Percentiles rank a stretch among this genome's conserved stretches.
These are phyloP conservation scores for Cephus sareptanus DNA, from an alignment of 2,888 invertebrate species.

Conservation along the genomic window DNA sequence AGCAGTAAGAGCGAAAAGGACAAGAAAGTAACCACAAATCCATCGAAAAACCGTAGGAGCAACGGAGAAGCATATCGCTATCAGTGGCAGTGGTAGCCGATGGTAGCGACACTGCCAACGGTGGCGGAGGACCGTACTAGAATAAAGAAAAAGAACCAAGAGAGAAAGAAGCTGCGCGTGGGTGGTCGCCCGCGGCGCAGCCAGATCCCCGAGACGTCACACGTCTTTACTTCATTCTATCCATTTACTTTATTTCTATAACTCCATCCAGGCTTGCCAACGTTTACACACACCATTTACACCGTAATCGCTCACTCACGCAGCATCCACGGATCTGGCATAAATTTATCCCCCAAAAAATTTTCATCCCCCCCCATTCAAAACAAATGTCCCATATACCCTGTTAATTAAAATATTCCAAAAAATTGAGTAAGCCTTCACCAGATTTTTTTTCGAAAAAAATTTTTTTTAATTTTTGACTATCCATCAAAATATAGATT, in stretches of 20 bases:
- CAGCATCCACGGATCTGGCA: background rate
- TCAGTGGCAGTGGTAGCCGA: background rate
- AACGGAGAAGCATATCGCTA: background rate
- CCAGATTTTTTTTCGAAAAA: background rate
- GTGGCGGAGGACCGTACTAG: background rate
- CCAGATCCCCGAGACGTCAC: constrained; percentile 49
- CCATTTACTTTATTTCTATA: background rate
- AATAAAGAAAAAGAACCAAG: constrained; percentile 32
- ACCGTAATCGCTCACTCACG: background rate
- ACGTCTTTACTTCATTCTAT: constrained; percentile 47
- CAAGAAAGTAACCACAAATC: background rate
- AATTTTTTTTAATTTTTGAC: rapidly evolving
- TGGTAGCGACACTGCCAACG: background rate
- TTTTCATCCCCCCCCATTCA: no score
- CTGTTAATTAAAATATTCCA: background rate
- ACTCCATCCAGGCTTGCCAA: background rate
- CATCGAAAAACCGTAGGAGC: background rate
- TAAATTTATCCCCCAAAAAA: background rate
- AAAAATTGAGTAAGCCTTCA: background rate
- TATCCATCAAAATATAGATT: background rate
- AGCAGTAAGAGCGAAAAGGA: constrained; percentile 21
- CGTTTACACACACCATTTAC: background rate
- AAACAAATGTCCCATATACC: background rate
- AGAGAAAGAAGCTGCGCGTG: constrained; percentile 54
- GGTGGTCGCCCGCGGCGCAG: constrained; percentile 61